These are phyloP conservation scores for Sylvilagus floridanus DNA, from an alignment of 2,797 vertebrate species.

Conservation along the genomic window DNA sequence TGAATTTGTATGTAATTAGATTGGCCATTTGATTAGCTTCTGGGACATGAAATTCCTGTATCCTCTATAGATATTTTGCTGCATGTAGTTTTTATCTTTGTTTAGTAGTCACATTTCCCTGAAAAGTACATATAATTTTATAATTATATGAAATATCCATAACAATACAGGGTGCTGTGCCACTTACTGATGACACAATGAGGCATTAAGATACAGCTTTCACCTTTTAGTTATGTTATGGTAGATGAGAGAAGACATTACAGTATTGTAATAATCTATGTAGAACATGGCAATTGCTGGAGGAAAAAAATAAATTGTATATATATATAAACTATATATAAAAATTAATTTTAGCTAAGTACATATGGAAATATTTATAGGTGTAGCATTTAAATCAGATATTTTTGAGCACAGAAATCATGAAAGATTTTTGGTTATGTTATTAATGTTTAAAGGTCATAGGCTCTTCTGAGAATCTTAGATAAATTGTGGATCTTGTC, in stretches of 20 bases:
- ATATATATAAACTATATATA: neutral
- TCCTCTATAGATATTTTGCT: neutral
- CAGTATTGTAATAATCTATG: neutral
- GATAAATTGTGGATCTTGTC: neutral
- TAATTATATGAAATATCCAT: neutral
- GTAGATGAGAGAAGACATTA: neutral
- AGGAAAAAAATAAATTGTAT: neutral
- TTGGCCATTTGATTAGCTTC: constrained; percentile 42
- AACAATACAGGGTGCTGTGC: neutral
- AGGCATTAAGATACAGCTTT: neutral
- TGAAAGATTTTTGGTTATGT: neutral
- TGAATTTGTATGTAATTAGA: constrained; percentile 4
- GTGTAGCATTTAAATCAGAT: neutral
- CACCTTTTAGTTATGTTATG: neutral
- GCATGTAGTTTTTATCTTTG: neutral
- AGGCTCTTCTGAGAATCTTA: neutral
- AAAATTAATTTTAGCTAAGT: neutral
- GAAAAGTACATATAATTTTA: neutral
- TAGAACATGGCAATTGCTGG: neutral
- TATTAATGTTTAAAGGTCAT: neutral
- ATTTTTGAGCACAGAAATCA: constrained; percentile 58
- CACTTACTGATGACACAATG: neutral
- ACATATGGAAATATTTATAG: neutral
- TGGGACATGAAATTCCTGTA: neutral
- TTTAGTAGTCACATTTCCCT: neutral